phyloP scores from a whole-genome alignment of 1,140 invertebrate species.

The Arctopsyche grandis region DNA sequence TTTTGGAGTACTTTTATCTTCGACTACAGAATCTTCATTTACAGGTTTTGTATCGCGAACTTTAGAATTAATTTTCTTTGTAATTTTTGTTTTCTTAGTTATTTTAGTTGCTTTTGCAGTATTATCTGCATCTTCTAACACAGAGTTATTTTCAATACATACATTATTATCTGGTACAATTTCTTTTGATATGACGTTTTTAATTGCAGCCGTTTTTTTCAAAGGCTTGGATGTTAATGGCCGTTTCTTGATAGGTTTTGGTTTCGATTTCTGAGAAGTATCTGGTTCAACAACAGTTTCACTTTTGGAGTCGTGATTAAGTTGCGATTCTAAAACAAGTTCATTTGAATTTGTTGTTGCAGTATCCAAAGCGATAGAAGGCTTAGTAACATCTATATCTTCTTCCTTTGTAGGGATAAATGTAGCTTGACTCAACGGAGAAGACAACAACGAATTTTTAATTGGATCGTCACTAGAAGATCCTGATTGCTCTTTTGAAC shows the following conservation, averaged over 20 bases:
- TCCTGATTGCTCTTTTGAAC: slow-evolving; percentile 84
- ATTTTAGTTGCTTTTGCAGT: background rate
- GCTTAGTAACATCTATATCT: background rate
- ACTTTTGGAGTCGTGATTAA: background rate
- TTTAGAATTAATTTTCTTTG: background rate
- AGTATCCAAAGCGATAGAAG: background rate
- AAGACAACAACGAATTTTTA: slow-evolving; percentile 30
- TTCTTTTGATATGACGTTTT: background rate
- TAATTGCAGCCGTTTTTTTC: background rate
- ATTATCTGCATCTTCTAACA: background rate
- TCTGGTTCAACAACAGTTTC: background rate
- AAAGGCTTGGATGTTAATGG: background rate
- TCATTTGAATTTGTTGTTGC: background rate
- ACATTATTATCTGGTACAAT: background rate
- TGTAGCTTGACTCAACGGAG: slow-evolving; percentile 41
- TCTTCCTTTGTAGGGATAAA: slow-evolving; percentile 43
- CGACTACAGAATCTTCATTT: slow-evolving; percentile 56
- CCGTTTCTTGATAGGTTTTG: slow-evolving; percentile 8
- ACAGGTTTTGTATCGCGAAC: slow-evolving; percentile 59
- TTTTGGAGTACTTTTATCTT: slow-evolving; percentile 46
- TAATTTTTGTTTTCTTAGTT: background rate
- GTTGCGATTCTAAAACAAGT: background rate
- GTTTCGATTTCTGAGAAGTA: background rate
- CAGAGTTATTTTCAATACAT: background rate
- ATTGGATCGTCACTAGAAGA: slow-evolving; percentile 73